Conservation (phyloP, 2,888 invertebrate species). For the Cinara cedri region DNA sequence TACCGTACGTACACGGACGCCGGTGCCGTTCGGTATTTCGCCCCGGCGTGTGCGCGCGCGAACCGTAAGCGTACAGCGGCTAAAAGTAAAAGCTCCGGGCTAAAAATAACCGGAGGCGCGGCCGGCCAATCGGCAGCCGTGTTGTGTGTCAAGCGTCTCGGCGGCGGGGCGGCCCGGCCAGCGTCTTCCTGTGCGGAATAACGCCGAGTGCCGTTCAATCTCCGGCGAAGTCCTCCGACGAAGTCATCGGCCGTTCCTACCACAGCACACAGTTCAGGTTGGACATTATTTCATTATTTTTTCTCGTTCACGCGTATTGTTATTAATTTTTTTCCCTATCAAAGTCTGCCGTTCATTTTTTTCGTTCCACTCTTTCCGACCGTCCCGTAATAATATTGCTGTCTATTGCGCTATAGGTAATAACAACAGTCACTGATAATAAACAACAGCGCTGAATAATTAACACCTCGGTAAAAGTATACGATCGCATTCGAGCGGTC, state of each 20-base stretch:
- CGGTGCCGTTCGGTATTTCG: slow-evolving; percentile 12
- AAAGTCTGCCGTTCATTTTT: no score
- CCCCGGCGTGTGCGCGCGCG: not conserved
- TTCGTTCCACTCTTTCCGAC: not conserved
- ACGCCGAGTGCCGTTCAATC: slow-evolving; percentile 36
- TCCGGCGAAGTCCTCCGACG: slow-evolving; percentile 49
- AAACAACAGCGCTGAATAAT: no score
- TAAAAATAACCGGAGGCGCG: slow-evolving; percentile 30
- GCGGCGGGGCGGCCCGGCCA: no score
- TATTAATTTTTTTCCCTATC: no score
- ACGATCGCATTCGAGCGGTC: no score
- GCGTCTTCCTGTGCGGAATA: slow-evolving; percentile 30
- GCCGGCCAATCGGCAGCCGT: slow-evolving; percentile 46
- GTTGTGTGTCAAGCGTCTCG: slow-evolving; percentile 43
- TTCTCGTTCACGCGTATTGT: not conserved
- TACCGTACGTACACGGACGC: no score
- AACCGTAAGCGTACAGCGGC: not conserved
- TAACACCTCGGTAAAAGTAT: no score
- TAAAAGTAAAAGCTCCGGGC: slow-evolving; percentile 53
- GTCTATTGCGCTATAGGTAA: no score
- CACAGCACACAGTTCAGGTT: slow-evolving; percentile 42
- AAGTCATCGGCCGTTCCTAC: slow-evolving; percentile 33
- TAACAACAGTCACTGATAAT: no score
- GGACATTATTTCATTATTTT: not conserved
- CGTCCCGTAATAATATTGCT: no score